Conservation (phyloP, 1,140 invertebrate species). For the Aphelenchoides besseyi region DNA sequence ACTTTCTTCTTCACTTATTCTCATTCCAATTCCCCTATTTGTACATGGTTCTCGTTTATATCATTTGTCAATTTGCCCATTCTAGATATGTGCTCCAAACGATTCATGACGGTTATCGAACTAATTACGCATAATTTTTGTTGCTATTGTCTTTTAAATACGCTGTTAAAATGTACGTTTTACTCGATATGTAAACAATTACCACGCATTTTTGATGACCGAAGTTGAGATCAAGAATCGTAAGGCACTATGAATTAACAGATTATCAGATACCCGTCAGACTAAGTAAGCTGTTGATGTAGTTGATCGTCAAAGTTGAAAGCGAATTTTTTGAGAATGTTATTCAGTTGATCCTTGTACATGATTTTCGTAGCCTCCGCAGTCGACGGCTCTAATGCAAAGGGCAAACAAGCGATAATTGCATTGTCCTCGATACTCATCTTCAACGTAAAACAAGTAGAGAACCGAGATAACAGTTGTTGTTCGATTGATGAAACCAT, state of each 20-base stretch:
- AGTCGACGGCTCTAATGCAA: conserved; percentile 11
- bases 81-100: conserved; percentile 14
- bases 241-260: neutral
- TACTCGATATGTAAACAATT: too few species aligned
- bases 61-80: too few species aligned
- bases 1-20: neutral
- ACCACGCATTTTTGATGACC: conserved; percentile 1
- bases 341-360: conserved; percentile 1
- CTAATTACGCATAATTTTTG: neutral
- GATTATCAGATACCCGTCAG: too few species aligned
- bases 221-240: neutral
- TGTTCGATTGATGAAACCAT: conserved; percentile 18
- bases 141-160: too few species aligned
- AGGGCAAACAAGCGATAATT: neutral
- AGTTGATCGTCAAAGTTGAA: conserved; percentile 19
- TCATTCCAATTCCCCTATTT: neutral
- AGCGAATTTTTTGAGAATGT: conserved; percentile 23
- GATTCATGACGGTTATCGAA: conserved; percentile 2
- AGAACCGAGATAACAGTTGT: conserved; percentile 3
- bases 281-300: too few species aligned
- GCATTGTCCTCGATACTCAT: conserved; percentile 13
- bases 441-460: conserved; percentile 12
- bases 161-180: too few species aligned
- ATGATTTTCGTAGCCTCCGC: conserved; percentile 9
- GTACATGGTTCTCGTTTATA: neutral